These are phyloP conservation scores for Chaetophractus vellerosus DNA, from an alignment of 2,797 vertebrate species.

Conservation along the genomic window DNA sequence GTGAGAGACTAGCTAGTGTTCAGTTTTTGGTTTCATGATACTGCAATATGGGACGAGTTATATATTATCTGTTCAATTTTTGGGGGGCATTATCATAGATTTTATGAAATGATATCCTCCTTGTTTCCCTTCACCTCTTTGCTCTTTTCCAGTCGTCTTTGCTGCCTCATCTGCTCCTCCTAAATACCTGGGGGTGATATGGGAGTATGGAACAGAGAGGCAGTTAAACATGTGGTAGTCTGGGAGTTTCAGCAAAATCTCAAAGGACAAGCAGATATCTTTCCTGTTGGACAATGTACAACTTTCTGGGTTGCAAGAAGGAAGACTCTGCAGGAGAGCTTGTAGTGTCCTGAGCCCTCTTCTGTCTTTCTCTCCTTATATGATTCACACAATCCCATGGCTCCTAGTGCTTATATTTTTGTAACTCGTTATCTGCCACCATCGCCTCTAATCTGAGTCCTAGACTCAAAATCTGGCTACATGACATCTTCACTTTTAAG, in stretches of 20 bases:
- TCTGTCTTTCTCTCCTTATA: background rate
- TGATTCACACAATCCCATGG: background rate
- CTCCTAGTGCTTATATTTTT: background rate
- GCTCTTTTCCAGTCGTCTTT: background rate
- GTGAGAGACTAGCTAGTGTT: background rate
- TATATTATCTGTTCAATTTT: conserved; percentile 9
- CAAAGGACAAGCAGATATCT: background rate
- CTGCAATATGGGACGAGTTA: background rate
- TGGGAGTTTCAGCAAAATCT: background rate
- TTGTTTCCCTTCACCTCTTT: background rate
- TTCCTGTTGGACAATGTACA: background rate
- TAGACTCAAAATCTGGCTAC: background rate
- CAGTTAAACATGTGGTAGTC: background rate
- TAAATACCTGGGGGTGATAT: background rate
- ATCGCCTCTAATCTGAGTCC: background rate
- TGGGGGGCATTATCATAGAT: background rate
- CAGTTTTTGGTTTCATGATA: background rate
- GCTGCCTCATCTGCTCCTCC: background rate
- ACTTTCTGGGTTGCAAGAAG: background rate
- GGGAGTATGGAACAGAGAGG: too few relatives aligned
- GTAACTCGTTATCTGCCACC: background rate
- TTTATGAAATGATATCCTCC: background rate
- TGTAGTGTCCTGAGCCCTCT: background rate
- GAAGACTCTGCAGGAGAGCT: background rate
- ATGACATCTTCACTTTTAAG: background rate